Conservation (phyloP, 2,888 invertebrate genomes). For the Hyles lineata region DNA sequence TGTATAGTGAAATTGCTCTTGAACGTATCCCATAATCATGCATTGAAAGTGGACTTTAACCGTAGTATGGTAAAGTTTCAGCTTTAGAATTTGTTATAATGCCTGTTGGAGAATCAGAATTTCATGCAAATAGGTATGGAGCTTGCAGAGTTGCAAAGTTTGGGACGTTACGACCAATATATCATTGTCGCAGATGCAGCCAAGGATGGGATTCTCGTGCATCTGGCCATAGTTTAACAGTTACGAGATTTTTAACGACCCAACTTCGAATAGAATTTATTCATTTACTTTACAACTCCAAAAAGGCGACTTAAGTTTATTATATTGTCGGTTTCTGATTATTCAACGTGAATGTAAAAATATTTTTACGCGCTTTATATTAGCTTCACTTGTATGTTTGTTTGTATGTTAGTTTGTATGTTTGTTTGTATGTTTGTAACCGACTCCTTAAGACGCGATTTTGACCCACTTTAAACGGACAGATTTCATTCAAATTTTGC, state of each 20-base stretch:
- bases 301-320: not conserved
- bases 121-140: conserved; percentile 43
- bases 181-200: conserved; percentile 45
- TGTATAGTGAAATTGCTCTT: not conserved
- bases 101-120: conserved; percentile 33
- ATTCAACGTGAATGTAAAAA: not conserved
- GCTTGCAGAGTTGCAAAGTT: conserved; percentile 40
- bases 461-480: too few species aligned
- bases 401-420: too few species aligned
- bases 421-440: too few species aligned
- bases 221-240: conserved; percentile 20
- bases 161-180: conserved; percentile 36
- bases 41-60: not conserved
- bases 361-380: too few species aligned
- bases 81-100: conserved; percentile 32
- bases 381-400: too few species aligned
- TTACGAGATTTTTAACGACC: conserved; percentile 18
- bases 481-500: too few species aligned
- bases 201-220: conserved; percentile 27
- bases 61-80: not conserved
- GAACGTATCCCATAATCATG: not conserved
- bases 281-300: not conserved
- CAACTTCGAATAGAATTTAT: conserved; percentile 29
- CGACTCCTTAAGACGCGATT: too few species aligned
- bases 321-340: not conserved